These are phyloP conservation scores for Eupeodes latifasciatus DNA, from an alignment of 2,888 invertebrate species.

Conservation along the genomic window DNA sequence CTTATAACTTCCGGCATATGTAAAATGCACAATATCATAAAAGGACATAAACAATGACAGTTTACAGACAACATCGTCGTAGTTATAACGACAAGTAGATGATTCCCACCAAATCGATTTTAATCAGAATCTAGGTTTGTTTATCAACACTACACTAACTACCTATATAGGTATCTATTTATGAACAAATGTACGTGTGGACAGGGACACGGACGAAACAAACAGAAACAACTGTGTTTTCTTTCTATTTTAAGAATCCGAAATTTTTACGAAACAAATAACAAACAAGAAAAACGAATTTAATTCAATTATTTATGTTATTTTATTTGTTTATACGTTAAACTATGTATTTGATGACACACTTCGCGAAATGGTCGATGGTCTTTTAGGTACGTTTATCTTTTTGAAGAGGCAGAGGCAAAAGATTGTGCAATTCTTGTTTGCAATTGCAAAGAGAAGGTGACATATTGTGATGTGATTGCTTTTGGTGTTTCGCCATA, in stretches of 20 bases:
- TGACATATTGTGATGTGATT: background rate
- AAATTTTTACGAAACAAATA: background rate
- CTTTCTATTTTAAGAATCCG: slow-evolving; percentile 40
- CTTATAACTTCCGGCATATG: background rate
- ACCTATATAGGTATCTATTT: background rate
- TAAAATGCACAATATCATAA: background rate
- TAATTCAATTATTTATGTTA: background rate
- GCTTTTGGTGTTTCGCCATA: slow-evolving; percentile 18
- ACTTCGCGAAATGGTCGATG: background rate
- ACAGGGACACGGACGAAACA: background rate
- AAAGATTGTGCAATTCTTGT: slow-evolving; percentile 17
- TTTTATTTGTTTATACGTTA: background rate
- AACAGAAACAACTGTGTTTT: slow-evolving; percentile 22
- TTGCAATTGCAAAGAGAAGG: background rate
- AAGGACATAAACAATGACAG: background rate
- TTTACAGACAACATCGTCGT: background rate
- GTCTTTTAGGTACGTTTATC: background rate
- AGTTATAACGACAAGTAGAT: background rate
- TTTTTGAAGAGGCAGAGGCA: background rate
- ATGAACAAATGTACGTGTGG: background rate
- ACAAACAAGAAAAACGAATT: background rate
- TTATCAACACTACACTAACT: slow-evolving; percentile 52
- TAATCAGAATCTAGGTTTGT: slow-evolving; percentile 38
- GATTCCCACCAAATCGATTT: slow-evolving; percentile 34
- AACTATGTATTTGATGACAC: background rate